Percentiles rank a stretch among this genome's conserved stretches.
Evolutionary conservation across 2,113 vertebrate genomes (phyloP).

Genomic region (Epinephelus lanceolatus): DNA sequence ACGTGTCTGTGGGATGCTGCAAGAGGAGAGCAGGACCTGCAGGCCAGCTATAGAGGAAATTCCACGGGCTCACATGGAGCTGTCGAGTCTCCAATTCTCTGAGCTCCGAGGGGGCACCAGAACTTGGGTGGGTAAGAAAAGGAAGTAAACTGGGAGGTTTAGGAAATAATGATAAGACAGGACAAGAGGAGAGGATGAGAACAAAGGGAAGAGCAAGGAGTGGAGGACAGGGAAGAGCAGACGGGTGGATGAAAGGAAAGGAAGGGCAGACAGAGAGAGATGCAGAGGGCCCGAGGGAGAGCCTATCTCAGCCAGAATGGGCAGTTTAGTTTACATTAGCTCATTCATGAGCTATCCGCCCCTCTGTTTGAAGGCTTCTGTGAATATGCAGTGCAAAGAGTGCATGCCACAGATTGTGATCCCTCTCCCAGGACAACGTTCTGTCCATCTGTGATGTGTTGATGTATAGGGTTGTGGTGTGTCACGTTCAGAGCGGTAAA

Average conservation of each 20-base stretch:
- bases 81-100: constrained; percentile 35
- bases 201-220: constrained; percentile 26
- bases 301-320: constrained; percentile 37
- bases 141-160: constrained; percentile 5
- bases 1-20: constrained; percentile 50
- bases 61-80: constrained; percentile 75
- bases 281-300: constrained; percentile 37
- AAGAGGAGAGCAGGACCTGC: constrained; percentile 39
- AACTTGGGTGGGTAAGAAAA: constrained; percentile 20
- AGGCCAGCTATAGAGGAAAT: constrained; percentile 66
- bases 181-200: background rate
- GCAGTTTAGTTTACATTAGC: constrained; percentile 67
- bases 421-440: constrained; percentile 40
- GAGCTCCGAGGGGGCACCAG: constrained; percentile 2
- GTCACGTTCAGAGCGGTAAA: constrained; percentile 25
- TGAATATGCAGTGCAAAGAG: constrained; percentile 39
- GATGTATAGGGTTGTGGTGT: constrained; percentile 33
- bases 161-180: constrained; percentile 21
- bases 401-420: constrained; percentile 43
- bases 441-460: constrained; percentile 72
- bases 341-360: constrained; percentile 58
- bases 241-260: constrained; percentile 55
- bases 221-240: background rate
- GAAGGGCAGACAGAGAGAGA: constrained; percentile 22
- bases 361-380: constrained; percentile 48